Percentiles rank a stretch among this genome's conserved stretches.
These are phyloP conservation scores for Leptocoma aspasia DNA, from an alignment of 2,113 vertebrate genomes.

Conservation along the genomic window DNA sequence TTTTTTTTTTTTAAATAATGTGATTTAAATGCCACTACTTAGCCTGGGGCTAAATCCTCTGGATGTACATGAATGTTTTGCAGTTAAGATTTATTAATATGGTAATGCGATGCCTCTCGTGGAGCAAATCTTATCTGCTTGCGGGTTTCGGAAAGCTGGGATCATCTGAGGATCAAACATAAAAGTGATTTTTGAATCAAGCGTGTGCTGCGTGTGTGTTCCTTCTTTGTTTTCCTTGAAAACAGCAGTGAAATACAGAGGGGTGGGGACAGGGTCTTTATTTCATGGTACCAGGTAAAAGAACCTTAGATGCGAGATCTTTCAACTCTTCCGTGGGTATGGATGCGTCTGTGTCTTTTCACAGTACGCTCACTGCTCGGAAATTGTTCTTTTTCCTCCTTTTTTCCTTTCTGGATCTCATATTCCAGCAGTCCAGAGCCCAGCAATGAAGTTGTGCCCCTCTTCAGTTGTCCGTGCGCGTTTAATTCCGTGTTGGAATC, in stretches of 20 bases:
- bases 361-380: background rate
- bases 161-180: background rate
- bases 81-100: background rate
- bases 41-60: background rate
- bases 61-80: too few species aligned
- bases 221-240: background rate
- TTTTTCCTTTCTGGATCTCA: background rate
- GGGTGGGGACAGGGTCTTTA: background rate
- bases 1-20: background rate
- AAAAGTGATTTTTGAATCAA: background rate
- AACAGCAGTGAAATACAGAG: background rate
- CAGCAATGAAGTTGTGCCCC: background rate
- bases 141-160: background rate
- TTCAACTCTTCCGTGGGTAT: fast-evolving
- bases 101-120: background rate
- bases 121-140: background rate
- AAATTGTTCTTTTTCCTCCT: background rate
- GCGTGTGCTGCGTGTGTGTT: background rate
- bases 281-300: background rate
- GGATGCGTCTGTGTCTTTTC: fast-evolving
- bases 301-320: background rate
- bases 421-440: background rate
- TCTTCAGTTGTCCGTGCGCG: fast-evolving
- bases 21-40: background rate
- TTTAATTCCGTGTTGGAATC: background rate